phyloP scores from a whole-genome alignment of 2,797 vertebrate genomes.

The Spondyliosoma cantharus region DNA sequence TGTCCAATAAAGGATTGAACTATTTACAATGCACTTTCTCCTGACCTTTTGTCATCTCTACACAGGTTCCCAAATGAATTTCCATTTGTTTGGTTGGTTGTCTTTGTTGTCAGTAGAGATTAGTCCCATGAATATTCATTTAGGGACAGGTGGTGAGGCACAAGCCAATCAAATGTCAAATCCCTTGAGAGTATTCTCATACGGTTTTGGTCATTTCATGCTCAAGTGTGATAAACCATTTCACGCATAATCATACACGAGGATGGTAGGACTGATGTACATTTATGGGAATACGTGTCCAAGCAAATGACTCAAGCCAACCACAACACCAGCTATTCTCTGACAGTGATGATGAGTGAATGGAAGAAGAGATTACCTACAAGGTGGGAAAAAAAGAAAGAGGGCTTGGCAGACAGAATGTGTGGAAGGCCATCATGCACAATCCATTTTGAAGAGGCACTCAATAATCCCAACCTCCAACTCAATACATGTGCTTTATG shows the following conservation, averaged over 20 bases:
- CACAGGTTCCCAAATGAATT: conserved; percentile 28
- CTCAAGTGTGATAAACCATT: conserved; percentile 55
- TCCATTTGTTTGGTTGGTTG: conserved; percentile 26
- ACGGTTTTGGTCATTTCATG: conserved; percentile 33
- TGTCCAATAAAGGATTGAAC: conserved; percentile 10
- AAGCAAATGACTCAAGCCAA: conserved; percentile 19
- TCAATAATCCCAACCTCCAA: conserved; percentile 15
- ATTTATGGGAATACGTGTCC: conserved; percentile 7
- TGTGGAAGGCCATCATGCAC: background rate
- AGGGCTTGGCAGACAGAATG: background rate
- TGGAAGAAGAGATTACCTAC: conserved; percentile 7
- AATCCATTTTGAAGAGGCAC: conserved; percentile 20
- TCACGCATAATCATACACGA: conserved; percentile 30
- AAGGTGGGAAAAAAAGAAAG: background rate
- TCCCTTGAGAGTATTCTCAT: conserved; percentile 7
- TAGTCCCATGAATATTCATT: conserved; percentile 46
- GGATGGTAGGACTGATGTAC: background rate
- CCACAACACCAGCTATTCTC: conserved; percentile 14
- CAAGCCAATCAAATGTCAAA: conserved; percentile 54
- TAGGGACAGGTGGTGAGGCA: conserved; percentile 35
- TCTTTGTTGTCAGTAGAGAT: conserved; percentile 38
- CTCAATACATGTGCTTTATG: conserved; percentile 52
- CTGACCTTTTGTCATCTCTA: conserved; percentile 40
- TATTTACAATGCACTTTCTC: background rate
- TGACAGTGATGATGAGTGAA: conserved; percentile 10